Evolutionary conservation across 2,113 vertebrate species (phyloP).

Genomic region (Elachura formosa): DNA sequence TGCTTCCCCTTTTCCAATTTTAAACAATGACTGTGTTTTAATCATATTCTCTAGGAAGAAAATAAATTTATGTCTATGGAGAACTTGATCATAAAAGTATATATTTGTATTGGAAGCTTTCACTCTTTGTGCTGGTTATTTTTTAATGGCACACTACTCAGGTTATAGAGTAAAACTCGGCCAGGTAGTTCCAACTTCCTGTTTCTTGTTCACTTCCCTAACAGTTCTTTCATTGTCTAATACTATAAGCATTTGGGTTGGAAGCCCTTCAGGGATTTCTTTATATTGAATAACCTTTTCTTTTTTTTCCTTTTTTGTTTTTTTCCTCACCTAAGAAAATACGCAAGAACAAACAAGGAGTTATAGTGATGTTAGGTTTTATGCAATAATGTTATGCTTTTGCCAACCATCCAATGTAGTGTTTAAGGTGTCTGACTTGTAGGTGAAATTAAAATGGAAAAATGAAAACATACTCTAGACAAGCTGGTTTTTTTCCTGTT

Average conservation of each 20-base stretch:
- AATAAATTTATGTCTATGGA: neutral
- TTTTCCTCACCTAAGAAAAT: neutral
- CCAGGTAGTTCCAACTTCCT: slow-evolving; percentile 2
- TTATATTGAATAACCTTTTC: neutral
- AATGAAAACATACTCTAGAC: neutral
- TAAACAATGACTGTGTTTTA: neutral
- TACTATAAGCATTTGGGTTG: neutral
- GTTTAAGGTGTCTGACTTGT: neutral
- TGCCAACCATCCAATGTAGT: neutral
- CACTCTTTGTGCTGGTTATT: neutral
- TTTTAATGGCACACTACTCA: neutral
- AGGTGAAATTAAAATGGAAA: slow-evolving; percentile 23
- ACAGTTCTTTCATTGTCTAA: slow-evolving; percentile 4
- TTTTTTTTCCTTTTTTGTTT: neutral
- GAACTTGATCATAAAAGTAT: neutral
- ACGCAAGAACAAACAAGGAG: neutral
- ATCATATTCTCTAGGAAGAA: neutral
- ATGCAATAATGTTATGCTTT: neutral
- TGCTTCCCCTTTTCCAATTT: neutral
- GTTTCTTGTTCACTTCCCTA: slow-evolving; percentile 4
- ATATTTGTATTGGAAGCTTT: slow-evolving; percentile 19
- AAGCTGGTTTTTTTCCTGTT: neutral
- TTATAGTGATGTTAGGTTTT: neutral
- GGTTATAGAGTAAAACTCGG: slow-evolving; percentile 21
- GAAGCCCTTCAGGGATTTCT: slow-evolving; percentile 1